These are phyloP conservation scores for Saguinus imperator DNA, from an alignment of 2,113 vertebrate species.

Conservation along the genomic window DNA sequence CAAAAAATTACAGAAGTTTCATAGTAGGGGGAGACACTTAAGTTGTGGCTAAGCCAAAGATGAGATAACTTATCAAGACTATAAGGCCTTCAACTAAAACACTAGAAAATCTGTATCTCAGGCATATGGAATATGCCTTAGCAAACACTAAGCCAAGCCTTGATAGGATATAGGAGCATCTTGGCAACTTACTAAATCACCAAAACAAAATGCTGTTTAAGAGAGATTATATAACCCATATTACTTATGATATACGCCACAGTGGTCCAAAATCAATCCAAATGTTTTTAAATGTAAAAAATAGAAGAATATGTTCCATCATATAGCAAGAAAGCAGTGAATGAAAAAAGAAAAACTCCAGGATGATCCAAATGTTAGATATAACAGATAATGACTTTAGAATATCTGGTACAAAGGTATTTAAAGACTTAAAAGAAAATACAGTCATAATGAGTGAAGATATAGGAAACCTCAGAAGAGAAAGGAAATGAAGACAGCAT, in stretches of 20 bases:
- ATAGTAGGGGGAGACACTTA: not conserved
- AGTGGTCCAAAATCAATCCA: not conserved
- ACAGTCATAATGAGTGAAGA: not conserved
- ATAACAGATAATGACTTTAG: not conserved
- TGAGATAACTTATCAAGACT: not conserved
- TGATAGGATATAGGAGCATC: not conserved
- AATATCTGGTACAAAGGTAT: not conserved
- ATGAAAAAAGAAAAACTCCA: not conserved
- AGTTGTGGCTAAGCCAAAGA: not conserved
- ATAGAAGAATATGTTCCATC: not conserved
- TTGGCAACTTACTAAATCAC: not conserved
- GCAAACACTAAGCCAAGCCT: not conserved
- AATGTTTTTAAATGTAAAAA: not conserved
- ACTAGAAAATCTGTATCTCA: not conserved
- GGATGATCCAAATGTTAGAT: not conserved
- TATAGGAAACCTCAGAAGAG: not conserved
- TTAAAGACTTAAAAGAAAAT: conserved; percentile 31
- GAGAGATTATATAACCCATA: not conserved
- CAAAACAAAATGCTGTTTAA: not conserved
- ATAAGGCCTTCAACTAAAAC: not conserved
- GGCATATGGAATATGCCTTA: not conserved
- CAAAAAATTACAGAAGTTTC: not conserved
- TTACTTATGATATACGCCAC: not conserved
- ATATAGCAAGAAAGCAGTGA: not conserved
- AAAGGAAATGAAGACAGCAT: not conserved